Base-by-base conservation (phyloP, 2,888 invertebrate species). In the Chirona hameri region DNA sequence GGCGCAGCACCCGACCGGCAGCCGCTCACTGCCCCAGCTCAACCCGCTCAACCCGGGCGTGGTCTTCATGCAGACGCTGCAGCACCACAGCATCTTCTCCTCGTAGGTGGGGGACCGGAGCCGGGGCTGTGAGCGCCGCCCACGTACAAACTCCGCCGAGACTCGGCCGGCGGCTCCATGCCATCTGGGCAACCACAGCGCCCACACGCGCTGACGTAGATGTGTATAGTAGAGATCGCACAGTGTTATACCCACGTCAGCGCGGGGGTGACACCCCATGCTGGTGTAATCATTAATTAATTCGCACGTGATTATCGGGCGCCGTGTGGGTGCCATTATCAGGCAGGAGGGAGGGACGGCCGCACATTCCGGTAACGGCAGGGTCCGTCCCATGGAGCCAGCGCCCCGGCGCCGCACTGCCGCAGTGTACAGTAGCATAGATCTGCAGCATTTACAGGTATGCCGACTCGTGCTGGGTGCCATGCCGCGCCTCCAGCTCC, bases 61-160 rank as follows among this genome's bases (percentile, higher is more conserved):
- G 27, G 80, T 52, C 27, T 80, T 80, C 52, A 80, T 80, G 80
- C 80, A 48, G 52, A 80, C 80, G 80, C 80, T 80, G 52, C 80
- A 80, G 29, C 80, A 80, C 52, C 80, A 80, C 52, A 80, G 80
- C 52, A 80, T 80, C 80, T 80, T 80, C 80, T 80, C 80, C 27
- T 80, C 48, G 52, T 80, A 76, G 76, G 24, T 46, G 65, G 21
- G 21, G 21, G 21, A 7, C 39, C 39, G 39, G 39, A 12, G 52
- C 52, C 52, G 52, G 12, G 52, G 52, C 52, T 52, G 52, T 18
- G 52, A 9, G 7, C 18, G 52, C 52, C 12, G 52, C 12, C 52
- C 12, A 12, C 52, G 52, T 52, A 52, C 52, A 52, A 52, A 52
- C 52, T 52, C 12, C 10, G 52, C 12, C 12, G 52, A 52, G 52